Percentiles rank a stretch among this genome's conserved stretches.
These are phyloP conservation scores for Pseudotriccus pelzelni DNA, from an alignment of 2,797 vertebrate genomes.

Conservation along the genomic window DNA sequence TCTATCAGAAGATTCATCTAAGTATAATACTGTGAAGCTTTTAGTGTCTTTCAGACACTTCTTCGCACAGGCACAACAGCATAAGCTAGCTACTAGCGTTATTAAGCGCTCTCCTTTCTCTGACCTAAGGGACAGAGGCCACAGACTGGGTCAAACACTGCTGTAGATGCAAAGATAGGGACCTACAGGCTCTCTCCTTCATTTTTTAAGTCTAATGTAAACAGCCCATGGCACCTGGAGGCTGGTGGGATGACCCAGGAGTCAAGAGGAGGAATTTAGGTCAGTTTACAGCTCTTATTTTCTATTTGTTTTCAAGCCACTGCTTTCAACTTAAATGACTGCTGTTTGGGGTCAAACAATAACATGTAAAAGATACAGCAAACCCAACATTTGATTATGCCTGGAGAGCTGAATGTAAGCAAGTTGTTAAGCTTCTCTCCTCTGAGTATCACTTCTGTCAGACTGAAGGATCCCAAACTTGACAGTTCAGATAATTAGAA, in stretches of 20 bases:
- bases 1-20: not conserved
- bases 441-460: not conserved
- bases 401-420: not conserved
- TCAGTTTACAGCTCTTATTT: conserved; percentile 46
- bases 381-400: not conserved
- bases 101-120: not conserved
- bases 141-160: not conserved
- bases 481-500: conserved; percentile 11
- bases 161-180: not conserved
- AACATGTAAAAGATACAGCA: not conserved
- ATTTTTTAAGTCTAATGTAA: conserved; percentile 37
- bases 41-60: not conserved
- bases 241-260: conserved; percentile 18
- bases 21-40: not conserved
- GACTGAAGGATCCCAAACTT: not conserved
- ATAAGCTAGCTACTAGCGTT: not conserved
- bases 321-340: conserved; percentile 7
- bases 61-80: not conserved
- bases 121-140: not conserved
- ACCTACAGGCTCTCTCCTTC: not conserved
- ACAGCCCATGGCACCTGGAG: conserved; percentile 35
- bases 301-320: conserved; percentile 35
- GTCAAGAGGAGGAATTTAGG: conserved; percentile 54
- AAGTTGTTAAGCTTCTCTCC: not conserved
- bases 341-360: conserved; percentile 24